Base-by-base conservation (phyloP, 1,140 invertebrate genomes). In the Galendromus occidentalis region DNA sequence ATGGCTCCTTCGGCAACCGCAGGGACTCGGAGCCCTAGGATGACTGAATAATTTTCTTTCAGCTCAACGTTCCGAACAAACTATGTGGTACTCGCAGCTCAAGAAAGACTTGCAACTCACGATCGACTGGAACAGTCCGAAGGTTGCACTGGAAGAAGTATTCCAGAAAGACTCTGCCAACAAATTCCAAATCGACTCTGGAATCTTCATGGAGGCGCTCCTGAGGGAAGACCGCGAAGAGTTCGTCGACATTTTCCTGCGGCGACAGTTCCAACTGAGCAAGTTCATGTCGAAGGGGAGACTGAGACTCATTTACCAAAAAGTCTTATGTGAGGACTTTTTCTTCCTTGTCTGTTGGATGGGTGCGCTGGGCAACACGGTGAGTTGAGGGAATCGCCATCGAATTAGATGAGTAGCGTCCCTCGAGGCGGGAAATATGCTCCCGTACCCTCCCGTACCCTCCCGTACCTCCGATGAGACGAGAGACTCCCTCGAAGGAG, bases 101-200 rank as follows among this genome's bases (percentile, higher is more conserved):
- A 71, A 75, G 64, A 74, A 76, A 69, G 73, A 77, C 64, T 67
- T 78, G 0, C 73, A 73, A 44, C 71, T 78, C n/a, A 75, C 75
- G 7, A 63, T 79, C 18, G 76, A 78, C 66, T 79, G 77, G 77
- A 79, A 79, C 67, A 70, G 74, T 66, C 73, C 75, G 7, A 73
- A 77, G 47, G 69, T 79, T 30, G 77, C 76, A 2, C 64, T 69
- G 25, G 72, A 70, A 18, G 74, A 77, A 70, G 75, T 79, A 39
- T 75, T 78, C 65, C 51, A 73, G 42, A 72, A 71, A 67, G 73
- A 76, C 67, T 75, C 73, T 28, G 72, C 70, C 44, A 71, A 69
- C n/a, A 73, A 72, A 65, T 71, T 75, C 64, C 70, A 77, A 73
- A 72, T 78, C 6, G 73, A 76, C 30, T 73, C 76, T 65, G 69